Conservation (phyloP, 2,888 invertebrate species). For the Drosophila dives region DNA sequence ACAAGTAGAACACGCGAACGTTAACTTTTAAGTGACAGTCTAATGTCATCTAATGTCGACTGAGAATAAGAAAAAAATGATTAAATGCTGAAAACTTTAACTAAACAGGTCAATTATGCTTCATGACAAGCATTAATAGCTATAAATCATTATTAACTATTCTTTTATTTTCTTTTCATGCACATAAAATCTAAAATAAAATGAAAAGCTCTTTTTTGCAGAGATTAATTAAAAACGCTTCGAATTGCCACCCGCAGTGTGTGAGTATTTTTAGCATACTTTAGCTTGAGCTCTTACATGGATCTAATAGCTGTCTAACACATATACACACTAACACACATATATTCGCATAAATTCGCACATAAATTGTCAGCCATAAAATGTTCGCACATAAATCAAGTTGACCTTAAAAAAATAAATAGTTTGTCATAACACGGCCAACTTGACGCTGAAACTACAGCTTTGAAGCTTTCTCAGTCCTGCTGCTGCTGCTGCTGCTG, state of each 20-base stretch:
- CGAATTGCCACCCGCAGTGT: constrained; percentile 3
- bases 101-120: constrained; percentile 13
- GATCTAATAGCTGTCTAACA: constrained; percentile 17
- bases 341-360: constrained; percentile 2
- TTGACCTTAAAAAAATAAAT: constrained; percentile 68
- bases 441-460: constrained; percentile 18
- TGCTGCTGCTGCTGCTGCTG: constrained; percentile 16
- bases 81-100: constrained; percentile 2
- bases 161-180: background rate
- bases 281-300: constrained; percentile 5
- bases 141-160: background rate
- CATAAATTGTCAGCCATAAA: constrained; percentile 33
- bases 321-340: constrained; percentile 5
- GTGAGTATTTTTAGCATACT: constrained; percentile 6
- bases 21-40: constrained; percentile 12
- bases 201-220: background rate
- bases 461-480: constrained; percentile 11
- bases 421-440: constrained; percentile 65
- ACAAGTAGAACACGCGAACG: constrained; percentile 30
- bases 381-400: constrained; percentile 72
- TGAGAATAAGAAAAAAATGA: constrained; percentile 2
- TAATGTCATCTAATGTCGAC: constrained; percentile 22
- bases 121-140: constrained; percentile 6
- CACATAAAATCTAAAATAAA: background rate
- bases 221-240: background rate